Evolutionary conservation across 2,113 vertebrate genomes (phyloP).

Genomic region (Ceyx cyanopectus): DNA sequence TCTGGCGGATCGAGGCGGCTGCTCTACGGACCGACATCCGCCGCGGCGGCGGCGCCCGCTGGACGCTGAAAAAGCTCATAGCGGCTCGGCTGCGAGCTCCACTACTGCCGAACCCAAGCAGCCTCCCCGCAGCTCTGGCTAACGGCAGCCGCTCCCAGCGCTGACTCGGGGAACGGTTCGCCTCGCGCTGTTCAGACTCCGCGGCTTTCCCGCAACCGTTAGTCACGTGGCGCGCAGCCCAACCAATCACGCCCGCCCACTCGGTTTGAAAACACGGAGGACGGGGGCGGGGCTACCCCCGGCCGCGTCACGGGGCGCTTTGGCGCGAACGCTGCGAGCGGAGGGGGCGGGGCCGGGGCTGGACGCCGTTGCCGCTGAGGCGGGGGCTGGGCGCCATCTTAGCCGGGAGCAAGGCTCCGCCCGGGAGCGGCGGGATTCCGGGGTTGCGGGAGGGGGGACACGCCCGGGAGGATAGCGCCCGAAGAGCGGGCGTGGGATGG

Average conservation of each 20-base stretch:
- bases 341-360: no score
- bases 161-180: neutral
- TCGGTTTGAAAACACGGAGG: conserved; percentile 87
- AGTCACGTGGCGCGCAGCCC: conserved; percentile 76
- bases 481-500: neutral
- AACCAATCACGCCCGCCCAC: conserved; percentile 79
- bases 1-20: conserved; percentile 82
- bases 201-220: conserved; percentile 95
- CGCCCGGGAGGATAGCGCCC: neutral
- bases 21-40: conserved; percentile 66
- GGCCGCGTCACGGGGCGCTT: conserved; percentile 50
- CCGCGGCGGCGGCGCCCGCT: conserved; percentile 60
- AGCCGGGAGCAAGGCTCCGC: neutral
- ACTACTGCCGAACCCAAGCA: no score
- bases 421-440: neutral
- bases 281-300: neutral
- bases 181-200: conserved; percentile 67
- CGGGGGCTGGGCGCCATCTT: neutral
- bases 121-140: no score
- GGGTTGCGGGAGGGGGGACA: neutral
- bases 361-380: neutral
- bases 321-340: conserved; percentile 81
- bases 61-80: conserved; percentile 78
- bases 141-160: neutral
- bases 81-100: neutral